Evolutionary conservation across 37 sponge, comb jelly and placozoan genomes (phyloP).

Genomic region (Tethya wilhelma): DNA sequence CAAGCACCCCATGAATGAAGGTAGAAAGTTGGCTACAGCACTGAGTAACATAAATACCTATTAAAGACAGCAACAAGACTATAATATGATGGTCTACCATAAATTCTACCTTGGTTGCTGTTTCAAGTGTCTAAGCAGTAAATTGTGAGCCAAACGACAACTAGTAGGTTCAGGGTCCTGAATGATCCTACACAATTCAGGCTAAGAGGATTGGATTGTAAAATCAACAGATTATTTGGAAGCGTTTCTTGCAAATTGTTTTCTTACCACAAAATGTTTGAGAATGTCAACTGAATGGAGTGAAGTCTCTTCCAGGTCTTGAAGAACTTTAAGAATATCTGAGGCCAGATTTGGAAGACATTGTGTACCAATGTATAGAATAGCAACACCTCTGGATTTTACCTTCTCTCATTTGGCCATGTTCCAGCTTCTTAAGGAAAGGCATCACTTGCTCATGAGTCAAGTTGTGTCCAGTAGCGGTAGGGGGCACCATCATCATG

Average conservation of each 20-base stretch:
- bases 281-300: constrained; percentile 72
- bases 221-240: background rate
- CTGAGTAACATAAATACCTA: constrained; percentile 13
- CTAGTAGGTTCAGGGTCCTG: constrained; percentile 48
- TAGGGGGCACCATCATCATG: constrained; percentile 27
- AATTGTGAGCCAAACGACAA: constrained; percentile 50
- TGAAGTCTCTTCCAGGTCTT: constrained; percentile 81
- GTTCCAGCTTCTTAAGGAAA: constrained; percentile 76
- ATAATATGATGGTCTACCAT: background rate
- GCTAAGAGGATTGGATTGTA: constrained; percentile 38
- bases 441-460: constrained; percentile 67
- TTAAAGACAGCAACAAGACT: background rate
- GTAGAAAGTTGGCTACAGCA: constrained; percentile 54
- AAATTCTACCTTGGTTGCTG: constrained; percentile 58
- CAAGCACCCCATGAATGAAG: constrained; percentile 56
- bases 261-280: constrained; percentile 80
- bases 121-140: constrained; percentile 69
- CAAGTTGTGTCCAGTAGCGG: constrained; percentile 17
- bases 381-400: too few species aligned
- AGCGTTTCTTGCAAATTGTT: background rate
- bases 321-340: constrained; percentile 72
- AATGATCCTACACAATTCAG: constrained; percentile 74
- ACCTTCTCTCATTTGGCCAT: constrained; percentile 69
- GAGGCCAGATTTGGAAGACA: background rate
- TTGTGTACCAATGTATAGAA: background rate